A percentile compares a stretch with the other conserved stretches of the same genome.
Evolutionary conservation across 2,113 vertebrate species (phyloP).

Genomic region (Microtus richardsoni): DNA sequence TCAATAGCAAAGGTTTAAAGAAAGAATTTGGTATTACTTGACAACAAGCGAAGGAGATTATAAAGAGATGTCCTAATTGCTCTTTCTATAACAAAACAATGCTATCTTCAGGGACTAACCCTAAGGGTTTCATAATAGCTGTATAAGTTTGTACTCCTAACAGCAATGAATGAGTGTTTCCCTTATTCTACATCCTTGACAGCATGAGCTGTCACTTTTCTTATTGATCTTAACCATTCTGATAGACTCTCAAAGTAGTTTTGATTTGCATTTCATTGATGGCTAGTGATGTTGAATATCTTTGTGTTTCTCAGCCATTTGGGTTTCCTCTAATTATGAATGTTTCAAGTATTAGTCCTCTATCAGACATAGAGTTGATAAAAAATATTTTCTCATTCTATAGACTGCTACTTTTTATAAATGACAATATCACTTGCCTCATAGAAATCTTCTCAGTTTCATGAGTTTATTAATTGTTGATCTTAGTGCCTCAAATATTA

Average conservation of each 20-base stretch:
- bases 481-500: background rate
- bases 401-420: background rate
- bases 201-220: background rate
- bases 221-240: background rate
- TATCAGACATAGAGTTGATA: background rate
- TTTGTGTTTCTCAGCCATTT: background rate
- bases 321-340: background rate
- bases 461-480: background rate
- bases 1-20: too few relatives aligned
- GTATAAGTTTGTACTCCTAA: too few relatives aligned
- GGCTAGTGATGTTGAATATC: background rate
- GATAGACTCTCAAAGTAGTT: background rate
- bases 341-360: background rate
- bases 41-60: too few relatives aligned
- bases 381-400: background rate
- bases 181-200: background rate
- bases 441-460: background rate
- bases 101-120: too few relatives aligned
- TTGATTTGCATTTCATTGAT: background rate
- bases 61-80: too few relatives aligned
- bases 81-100: too few relatives aligned
- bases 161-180: background rate
- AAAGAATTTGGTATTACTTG: too few relatives aligned
- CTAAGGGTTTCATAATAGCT: background rate
- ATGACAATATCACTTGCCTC: background rate